Conservation (phyloP, 2,888 invertebrate genomes). For the Argyresthia albistria region DNA sequence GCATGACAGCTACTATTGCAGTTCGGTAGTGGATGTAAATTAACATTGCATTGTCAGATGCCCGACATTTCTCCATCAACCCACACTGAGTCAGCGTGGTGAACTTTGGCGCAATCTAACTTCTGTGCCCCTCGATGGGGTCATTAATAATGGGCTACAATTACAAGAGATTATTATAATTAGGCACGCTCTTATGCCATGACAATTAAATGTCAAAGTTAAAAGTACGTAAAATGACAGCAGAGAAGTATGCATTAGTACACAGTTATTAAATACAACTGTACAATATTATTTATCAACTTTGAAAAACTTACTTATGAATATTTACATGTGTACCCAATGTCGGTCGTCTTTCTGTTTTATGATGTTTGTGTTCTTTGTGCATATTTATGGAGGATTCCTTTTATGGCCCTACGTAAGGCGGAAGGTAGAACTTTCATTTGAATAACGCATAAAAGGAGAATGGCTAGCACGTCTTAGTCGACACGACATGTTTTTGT, state of each 20-base stretch:
- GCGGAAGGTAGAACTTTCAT: conserved; percentile 28
- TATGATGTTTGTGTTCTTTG: neutral
- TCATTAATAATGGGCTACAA: too few relatives aligned
- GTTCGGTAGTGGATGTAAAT: too few relatives aligned
- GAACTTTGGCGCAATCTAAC: too few relatives aligned
- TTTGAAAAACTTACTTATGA: neutral
- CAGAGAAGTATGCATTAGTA: conserved; percentile 35
- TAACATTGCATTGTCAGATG: too few relatives aligned
- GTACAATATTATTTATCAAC: neutral
- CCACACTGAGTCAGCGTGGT: too few relatives aligned
- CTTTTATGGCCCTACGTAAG: conserved; percentile 33
- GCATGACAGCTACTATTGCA: too few relatives aligned
- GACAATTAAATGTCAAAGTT: too few relatives aligned
- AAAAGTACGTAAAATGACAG: too few relatives aligned
- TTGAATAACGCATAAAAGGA: conserved; percentile 41
- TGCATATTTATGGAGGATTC: conserved; percentile 28
- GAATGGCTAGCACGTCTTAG: conserved; percentile 10
- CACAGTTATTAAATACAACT: neutral
- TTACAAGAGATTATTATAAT: too few relatives aligned
- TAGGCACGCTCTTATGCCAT: too few relatives aligned
- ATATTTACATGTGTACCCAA: neutral
- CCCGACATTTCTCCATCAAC: too few relatives aligned
- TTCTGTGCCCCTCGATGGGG: too few relatives aligned
- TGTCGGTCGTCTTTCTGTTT: neutral
- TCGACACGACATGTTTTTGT: neutral